These are phyloP conservation scores for Gopherus evgoodei DNA, from an alignment of 2,113 vertebrate genomes.

Conservation along the genomic window DNA sequence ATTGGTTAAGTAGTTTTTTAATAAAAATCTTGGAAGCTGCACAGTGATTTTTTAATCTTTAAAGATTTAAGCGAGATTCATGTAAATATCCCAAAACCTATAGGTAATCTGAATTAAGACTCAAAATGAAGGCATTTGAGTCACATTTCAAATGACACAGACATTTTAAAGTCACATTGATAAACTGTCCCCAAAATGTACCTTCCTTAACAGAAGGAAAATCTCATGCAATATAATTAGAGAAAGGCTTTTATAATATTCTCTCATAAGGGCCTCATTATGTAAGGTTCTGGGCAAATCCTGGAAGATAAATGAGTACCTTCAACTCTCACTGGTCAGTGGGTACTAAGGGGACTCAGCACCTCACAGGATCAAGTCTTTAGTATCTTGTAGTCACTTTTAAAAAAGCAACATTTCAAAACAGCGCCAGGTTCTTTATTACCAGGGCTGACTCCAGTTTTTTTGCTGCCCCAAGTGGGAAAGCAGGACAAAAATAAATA, in stretches of 20 bases:
- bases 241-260: not conserved
- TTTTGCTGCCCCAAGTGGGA: no score
- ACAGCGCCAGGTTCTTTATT: not conserved
- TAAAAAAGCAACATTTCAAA: not conserved
- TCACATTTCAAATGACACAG: slow-evolving; percentile 41
- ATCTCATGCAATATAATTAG: not conserved
- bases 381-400: not conserved
- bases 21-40: slow-evolving; percentile 43
- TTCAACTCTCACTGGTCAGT: not conserved
- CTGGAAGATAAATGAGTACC: not conserved
- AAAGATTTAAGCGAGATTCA: slow-evolving; percentile 42
- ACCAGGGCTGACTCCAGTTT: no score
- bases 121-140: slow-evolving; percentile 22
- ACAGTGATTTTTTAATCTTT: slow-evolving; percentile 53
- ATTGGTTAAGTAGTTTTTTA: slow-evolving; percentile 47
- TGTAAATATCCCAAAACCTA: slow-evolving; percentile 15
- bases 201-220: slow-evolving; percentile 8
- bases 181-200: not conserved
- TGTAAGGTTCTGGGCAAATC: not conserved
- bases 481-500: no score
- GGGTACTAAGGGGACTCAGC: not conserved
- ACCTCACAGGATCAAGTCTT: not conserved
- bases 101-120: slow-evolving; percentile 62
- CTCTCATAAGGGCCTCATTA: not conserved
- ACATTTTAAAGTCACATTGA: slow-evolving; percentile 44